Base-by-base conservation (phyloP, 2,113 vertebrate genomes). In the Oenanthe melanoleuca region DNA sequence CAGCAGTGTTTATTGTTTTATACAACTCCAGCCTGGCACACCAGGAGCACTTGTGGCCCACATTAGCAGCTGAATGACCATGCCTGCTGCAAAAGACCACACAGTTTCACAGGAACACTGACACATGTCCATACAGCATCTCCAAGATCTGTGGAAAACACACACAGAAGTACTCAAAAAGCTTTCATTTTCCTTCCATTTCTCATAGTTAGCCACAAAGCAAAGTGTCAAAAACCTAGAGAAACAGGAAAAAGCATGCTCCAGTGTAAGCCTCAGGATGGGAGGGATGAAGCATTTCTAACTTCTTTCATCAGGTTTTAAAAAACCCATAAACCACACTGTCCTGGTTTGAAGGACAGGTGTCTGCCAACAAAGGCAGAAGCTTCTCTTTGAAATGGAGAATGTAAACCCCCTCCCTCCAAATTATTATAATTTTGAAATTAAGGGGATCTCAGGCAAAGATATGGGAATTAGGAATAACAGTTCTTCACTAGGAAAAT, bases 1-100 rank as follows among this genome's bases (percentile, higher is more conserved):
- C 95, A 95, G 22, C 52, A 67, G 33, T 72, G 72, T 94, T 94
- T 71, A 80, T 88, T 94, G 78, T 90, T 86, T 81, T 47, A 66
- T 6, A 31, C 44, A 42, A 29, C 57, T 87, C 56, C 79, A 83
- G 80, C 73, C 88, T 84, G 59, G 83, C 75, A 90, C 14, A 28
- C 12, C 29, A 59, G 75, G 31, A 93, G 87, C 45, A 44, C 84
- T 67, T n/a, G 53, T 38, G 53, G 85, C 61, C 80, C 21, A 10
- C n/a, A 52, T 31, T 33, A 73, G 72, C 79, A 92, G 83, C 57
- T 80, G 61, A 94, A 80, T 15, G 20, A 59, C 67, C 7, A 0
- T 18, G 37, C 34, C 70, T 56, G 42, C 16, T 52, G 77, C 37
- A 70, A 40, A 47, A 55, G 71, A 64, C 57, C 53, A 33, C 67